Evolutionary conservation across 2,113 vertebrate species (phyloP), one percentile per base, ranked within the genome.

Genomic region (Collichthys lucidus): DNA sequence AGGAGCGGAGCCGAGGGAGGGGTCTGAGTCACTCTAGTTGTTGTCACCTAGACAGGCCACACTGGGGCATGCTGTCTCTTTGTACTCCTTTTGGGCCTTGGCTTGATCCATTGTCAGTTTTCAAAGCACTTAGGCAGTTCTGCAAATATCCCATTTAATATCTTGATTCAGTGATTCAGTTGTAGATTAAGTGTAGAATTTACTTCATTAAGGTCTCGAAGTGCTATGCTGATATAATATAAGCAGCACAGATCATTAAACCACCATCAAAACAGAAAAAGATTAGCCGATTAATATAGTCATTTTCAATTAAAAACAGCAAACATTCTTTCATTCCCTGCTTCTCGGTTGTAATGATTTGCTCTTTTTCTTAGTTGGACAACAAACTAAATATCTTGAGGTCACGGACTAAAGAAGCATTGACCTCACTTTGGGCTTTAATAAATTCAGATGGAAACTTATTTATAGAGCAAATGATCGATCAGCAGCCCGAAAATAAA

Each of bases 31-130:
- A 86, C 77, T 88, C 83, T 7, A 52, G 86, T 65, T 85, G 89
- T 88, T 90, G 86, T 91, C 92, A 88, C 88, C 89, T 90, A 82
- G 73, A 86, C 74, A 60, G 90, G 83, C 86, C 91, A 65, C 87
- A 75, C 78, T 76, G 63, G 85, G 83, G 73, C 91, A 73, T 69
- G 81, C 84, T 80, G 88, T 75, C 83, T 83, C 87, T 92, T 89
- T 89, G 83, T 89, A 62, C 80, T 79, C 62, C 69, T 79, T 80
- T 86, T 85, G 88, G 53, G 71, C 63, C 57, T 63, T 55, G 66
- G 80, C 85, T 77, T 82, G 49, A 44, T 71, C 60, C 72, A 35
- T 42, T 22, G 57, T 49, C 82, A 60, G 47, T 80, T 72, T 72
- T 71, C 44, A 1, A 59, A 65, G 53, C 61, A 49, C 50, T 56